Percentiles rank a stretch among this genome's conserved stretches.
Conservation (phyloP, 2,797 vertebrate species). For the Lindbergichthys nudifrons region DNA sequence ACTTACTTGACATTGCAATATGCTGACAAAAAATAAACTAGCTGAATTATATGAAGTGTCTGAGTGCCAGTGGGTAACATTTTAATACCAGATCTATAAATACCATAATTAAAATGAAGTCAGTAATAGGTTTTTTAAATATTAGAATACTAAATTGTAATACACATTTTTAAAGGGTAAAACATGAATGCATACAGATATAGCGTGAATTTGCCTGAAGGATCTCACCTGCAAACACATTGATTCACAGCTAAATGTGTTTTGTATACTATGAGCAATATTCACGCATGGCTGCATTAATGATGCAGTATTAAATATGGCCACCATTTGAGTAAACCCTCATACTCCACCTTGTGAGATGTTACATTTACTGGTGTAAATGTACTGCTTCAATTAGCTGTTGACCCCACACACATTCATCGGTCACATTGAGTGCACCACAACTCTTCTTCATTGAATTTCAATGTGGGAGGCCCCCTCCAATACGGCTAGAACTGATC, state of each 20-base stretch:
- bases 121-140: not conserved
- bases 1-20: not conserved
- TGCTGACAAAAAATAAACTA: not conserved
- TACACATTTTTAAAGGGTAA: not conserved
- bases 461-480: conserved; percentile 1
- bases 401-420: conserved; percentile 36
- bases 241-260: not conserved
- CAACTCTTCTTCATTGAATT: conserved; percentile 24
- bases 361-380: conserved; percentile 35
- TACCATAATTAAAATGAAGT: not conserved
- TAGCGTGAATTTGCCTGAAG: not conserved
- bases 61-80: not conserved
- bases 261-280: not conserved
- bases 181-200: not conserved
- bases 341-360: conserved; percentile 11
- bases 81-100: not conserved
- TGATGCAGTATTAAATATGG: conserved; percentile 21
- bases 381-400: conserved; percentile 62
- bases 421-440: conserved; percentile 28
- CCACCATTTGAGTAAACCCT: not conserved
- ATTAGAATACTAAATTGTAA: not conserved
- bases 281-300: not conserved
- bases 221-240: not conserved
- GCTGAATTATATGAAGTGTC: not conserved
- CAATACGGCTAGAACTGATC: not conserved